These are phyloP conservation scores for Phyllostomus hastatus DNA, from an alignment of 2,113 vertebrate genomes.

Conservation along the genomic window DNA sequence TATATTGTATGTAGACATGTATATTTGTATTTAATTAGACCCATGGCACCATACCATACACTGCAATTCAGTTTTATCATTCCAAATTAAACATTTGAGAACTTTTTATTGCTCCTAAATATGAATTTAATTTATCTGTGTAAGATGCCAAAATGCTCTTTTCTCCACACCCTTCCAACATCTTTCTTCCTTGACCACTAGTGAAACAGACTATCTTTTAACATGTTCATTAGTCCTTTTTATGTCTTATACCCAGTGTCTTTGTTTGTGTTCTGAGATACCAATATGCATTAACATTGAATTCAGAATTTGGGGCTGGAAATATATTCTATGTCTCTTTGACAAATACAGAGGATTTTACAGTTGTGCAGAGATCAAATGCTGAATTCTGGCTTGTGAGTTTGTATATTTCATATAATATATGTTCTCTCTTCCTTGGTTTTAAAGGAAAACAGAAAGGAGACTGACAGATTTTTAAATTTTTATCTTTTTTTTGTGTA, in stretches of 20 bases:
- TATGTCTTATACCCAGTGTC: background rate
- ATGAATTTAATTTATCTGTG: background rate
- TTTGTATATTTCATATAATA: background rate
- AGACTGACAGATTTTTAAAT: background rate
- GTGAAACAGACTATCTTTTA: background rate
- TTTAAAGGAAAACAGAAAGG: background rate
- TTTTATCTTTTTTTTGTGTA: constrained; percentile 59
- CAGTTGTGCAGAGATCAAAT: background rate
- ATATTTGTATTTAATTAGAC: background rate
- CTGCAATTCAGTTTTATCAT: background rate
- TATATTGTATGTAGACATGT: background rate
- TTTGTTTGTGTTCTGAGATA: background rate
- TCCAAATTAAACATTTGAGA: background rate
- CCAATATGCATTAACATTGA: background rate
- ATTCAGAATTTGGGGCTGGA: background rate
- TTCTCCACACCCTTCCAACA: background rate
- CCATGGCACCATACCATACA: background rate
- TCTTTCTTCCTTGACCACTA: background rate
- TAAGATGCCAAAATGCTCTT: background rate
- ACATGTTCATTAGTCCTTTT: background rate
- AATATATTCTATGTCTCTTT: background rate
- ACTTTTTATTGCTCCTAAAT: background rate
- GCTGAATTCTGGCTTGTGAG: background rate
- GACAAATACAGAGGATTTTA: background rate
- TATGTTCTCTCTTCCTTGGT: background rate